Percentiles rank a stretch among this genome's conserved stretches.
Conservation (phyloP, 2,888 invertebrate species). For the Phanerotoma sp. region DNA sequence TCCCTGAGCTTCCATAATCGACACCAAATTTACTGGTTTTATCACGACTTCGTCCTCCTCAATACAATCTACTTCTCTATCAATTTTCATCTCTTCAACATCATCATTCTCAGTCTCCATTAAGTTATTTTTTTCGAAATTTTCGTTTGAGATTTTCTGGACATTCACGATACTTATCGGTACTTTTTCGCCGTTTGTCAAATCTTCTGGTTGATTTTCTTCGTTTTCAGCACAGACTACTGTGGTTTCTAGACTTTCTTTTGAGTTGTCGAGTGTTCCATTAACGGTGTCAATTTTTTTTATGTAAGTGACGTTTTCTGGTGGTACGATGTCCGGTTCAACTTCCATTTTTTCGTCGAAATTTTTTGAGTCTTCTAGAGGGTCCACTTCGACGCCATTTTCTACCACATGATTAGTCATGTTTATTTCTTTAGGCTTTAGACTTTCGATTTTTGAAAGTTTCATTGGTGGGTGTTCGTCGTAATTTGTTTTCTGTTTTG, state of each 20-base stretch:
- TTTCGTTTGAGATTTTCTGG: constrained; percentile 45
- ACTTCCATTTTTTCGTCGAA: background rate
- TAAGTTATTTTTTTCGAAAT: constrained; percentile 5
- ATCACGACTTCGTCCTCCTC: background rate
- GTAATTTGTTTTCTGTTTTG: background rate
- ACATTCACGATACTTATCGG: constrained; percentile 36
- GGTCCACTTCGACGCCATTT: constrained; percentile 8
- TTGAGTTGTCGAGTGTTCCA: constrained; percentile 35
- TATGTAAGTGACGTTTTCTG: constrained; percentile 1
- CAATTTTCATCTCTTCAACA: constrained; percentile 26
- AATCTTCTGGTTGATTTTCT: constrained; percentile 19
- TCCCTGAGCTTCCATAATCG: background rate
- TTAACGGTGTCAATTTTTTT: constrained; percentile 36
- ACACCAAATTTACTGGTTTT: background rate
- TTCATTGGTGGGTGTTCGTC: background rate
- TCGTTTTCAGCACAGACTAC: constrained; percentile 16
- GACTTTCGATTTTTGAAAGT: background rate
- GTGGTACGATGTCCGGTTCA: background rate
- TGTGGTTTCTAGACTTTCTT: constrained; percentile 25
- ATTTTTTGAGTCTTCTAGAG: background rate
- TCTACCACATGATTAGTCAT: background rate
- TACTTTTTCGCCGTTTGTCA: constrained; percentile 38
- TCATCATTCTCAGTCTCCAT: constrained; percentile 7
- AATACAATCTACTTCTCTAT: constrained; percentile 12
- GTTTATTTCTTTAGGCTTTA: background rate